A percentile compares a stretch with the other conserved stretches of the same genome.
Conservation (phyloP, 2,113 vertebrate genomes). For the Clupea harengus region DNA sequence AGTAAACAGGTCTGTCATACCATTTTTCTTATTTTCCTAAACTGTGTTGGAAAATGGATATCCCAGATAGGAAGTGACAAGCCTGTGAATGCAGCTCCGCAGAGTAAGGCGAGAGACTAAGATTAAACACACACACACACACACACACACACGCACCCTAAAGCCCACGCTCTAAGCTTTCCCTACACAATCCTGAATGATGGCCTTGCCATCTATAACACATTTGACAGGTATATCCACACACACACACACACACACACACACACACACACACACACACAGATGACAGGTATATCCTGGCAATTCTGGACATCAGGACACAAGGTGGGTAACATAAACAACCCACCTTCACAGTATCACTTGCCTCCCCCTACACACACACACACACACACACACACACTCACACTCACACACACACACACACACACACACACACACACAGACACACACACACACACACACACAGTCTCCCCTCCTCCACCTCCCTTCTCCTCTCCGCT, state of each 20-base stretch:
- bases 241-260: too few relatives aligned
- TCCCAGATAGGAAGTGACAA: background rate
- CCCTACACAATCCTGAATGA: conserved; percentile 22
- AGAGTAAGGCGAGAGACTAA: background rate
- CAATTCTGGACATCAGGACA: conserved; percentile 8
- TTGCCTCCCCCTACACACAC: background rate
- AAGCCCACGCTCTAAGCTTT: background rate
- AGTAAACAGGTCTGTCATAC: background rate
- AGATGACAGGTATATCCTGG: conserved; percentile 31
- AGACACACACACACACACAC: conserved; percentile 64
- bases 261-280: background rate
- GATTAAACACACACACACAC: background rate
- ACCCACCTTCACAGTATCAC: background rate
- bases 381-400: background rate
- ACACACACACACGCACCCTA: background rate
- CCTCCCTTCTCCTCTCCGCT: conserved; percentile 65
- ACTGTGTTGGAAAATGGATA: background rate
- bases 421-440: background rate
- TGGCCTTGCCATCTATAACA: conserved; percentile 1
- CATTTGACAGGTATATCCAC: conserved; percentile 30
- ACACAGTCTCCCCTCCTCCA: conserved; percentile 18
- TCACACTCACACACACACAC: background rate
- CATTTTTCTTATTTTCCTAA: background rate
- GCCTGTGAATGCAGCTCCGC: background rate
- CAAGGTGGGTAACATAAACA: background rate